phyloP scores from a whole-genome alignment of 2,888 invertebrate species.

The Incurvaria masculella region DNA sequence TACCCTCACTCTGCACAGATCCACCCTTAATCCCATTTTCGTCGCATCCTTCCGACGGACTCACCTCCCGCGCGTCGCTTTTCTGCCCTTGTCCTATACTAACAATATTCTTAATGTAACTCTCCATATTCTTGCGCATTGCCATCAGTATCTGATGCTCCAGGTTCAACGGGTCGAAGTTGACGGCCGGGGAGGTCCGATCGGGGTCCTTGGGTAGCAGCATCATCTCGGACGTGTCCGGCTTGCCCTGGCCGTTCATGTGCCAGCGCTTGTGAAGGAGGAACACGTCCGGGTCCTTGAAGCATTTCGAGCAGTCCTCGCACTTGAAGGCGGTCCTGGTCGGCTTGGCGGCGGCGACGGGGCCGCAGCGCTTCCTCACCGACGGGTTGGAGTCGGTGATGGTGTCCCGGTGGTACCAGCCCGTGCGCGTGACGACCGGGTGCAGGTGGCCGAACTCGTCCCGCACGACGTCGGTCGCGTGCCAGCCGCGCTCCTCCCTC shows the following conservation, averaged over 20 bases:
- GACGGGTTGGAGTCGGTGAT: too few relatives aligned
- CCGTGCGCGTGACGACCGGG: too few relatives aligned
- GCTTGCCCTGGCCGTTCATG: constrained; percentile 8
- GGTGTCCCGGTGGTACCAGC: too few relatives aligned
- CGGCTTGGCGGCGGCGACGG: not conserved
- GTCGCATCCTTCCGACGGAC: too few relatives aligned
- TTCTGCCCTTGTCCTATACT: not conserved
- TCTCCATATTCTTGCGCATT: constrained; percentile 34
- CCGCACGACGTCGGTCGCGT: too few relatives aligned
- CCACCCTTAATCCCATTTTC: too few relatives aligned
- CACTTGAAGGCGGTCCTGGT: not conserved
- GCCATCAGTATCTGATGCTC: constrained; percentile 37
- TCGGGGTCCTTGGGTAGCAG: not conserved
- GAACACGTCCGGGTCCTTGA: constrained; percentile 46
- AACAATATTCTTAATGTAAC: constrained; percentile 28
- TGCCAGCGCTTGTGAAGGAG: constrained; percentile 35
- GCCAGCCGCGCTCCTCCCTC: too few relatives aligned
- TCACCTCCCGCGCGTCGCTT: too few relatives aligned
- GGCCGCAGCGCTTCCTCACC: too few relatives aligned
- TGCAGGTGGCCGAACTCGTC: too few relatives aligned
- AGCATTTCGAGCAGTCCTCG: constrained; percentile 34
- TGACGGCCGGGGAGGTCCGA: not conserved
- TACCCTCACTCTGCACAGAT: too few relatives aligned
- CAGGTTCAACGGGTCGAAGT: constrained; percentile 8
- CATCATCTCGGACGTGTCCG: not conserved